A percentile compares a stretch with the other conserved stretches of the same genome.
Evolutionary conservation across 2,797 vertebrate genomes (phyloP).

Genomic region (Leuciscus waleckii): DNA sequence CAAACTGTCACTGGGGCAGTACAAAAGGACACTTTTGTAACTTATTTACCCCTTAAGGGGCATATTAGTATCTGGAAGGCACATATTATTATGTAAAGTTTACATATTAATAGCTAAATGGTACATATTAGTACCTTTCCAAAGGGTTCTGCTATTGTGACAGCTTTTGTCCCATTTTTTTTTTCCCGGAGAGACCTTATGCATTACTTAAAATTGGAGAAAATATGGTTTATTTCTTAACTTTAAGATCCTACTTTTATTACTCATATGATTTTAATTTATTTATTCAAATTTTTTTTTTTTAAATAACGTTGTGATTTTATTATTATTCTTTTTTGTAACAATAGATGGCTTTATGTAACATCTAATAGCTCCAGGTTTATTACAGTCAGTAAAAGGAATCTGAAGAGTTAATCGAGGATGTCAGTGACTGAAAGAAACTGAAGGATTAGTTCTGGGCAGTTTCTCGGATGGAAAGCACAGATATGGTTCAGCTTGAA

Average conservation of each 20-base stretch:
- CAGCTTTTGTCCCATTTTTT: background rate
- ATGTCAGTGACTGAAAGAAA: conserved; percentile 8
- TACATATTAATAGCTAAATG: background rate
- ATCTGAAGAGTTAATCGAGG: background rate
- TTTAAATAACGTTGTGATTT: background rate
- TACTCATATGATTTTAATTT: background rate
- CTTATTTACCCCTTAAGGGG: background rate
- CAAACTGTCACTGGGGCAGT: background rate
- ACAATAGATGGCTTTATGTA: background rate
- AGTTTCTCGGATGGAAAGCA: conserved; percentile 21
- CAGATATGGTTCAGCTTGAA: conserved; percentile 21
- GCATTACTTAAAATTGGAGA: background rate
- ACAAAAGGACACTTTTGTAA: background rate
- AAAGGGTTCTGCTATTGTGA: background rate
- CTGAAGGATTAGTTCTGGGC: conserved; percentile 29
- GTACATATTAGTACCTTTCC: background rate
- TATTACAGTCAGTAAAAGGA: background rate
- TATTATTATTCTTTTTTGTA: background rate
- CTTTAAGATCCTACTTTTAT: background rate
- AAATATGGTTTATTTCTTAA: background rate
- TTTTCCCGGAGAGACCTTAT: background rate
- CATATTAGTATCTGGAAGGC: background rate
- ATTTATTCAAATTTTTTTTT: background rate
- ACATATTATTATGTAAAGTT: background rate
- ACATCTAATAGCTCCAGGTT: background rate